phyloP scores from a whole-genome alignment of 1,140 invertebrate genomes.

The Bombus cullumanus region DNA sequence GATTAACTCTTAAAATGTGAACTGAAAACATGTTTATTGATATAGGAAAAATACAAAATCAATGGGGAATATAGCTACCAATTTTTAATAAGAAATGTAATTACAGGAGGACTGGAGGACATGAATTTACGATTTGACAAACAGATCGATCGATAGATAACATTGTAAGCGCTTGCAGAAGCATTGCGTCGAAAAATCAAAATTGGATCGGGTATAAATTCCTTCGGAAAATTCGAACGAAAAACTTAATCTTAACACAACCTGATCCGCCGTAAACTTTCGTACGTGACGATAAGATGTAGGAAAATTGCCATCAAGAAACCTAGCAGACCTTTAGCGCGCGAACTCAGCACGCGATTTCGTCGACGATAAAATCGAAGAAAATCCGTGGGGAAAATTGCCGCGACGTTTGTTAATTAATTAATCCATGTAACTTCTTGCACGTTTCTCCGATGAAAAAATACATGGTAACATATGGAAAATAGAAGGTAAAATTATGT shows the following conservation, averaged over 20 bases:
- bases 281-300: slow-evolving; percentile 2
- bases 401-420: neutral
- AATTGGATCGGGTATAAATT: neutral
- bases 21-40: neutral
- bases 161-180: neutral
- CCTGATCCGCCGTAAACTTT: slow-evolving; percentile 27
- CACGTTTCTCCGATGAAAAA: neutral
- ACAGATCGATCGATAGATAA: neutral
- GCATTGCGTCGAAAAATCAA: neutral
- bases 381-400: neutral
- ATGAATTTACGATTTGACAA: neutral
- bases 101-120: too few relatives aligned
- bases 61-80: too few relatives aligned
- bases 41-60: neutral
- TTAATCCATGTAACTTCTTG: neutral
- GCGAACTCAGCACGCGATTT: neutral
- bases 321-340: neutral
- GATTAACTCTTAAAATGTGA: neutral
- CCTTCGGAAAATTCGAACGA: slow-evolving; percentile 3
- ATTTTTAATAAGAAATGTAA: too few relatives aligned
- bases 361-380: slow-evolving; percentile 7
- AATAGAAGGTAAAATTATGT: too few relatives aligned
- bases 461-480: too few relatives aligned
- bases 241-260: slow-evolving; percentile 6
- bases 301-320: slow-evolving; percentile 7